Conservation (phyloP, 1,140 invertebrate genomes). For the Triops cancriformis region DNA sequence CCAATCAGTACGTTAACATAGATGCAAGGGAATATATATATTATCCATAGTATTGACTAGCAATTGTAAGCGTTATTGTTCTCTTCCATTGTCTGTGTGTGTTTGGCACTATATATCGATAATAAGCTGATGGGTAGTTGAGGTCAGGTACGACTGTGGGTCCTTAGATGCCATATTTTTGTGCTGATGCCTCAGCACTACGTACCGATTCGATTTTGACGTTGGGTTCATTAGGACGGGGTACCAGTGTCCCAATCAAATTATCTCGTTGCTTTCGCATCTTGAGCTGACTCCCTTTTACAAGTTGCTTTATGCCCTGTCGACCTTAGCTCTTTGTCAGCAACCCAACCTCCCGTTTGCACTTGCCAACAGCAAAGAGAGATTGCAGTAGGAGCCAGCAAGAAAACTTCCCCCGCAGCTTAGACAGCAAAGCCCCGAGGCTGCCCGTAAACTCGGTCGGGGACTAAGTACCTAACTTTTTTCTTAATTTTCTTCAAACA, state of each 20-base stretch:
- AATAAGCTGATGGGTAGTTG: too few relatives aligned
- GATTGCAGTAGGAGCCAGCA: neutral
- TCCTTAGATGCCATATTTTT: neutral
- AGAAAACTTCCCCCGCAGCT: neutral
- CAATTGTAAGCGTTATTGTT: too few relatives aligned
- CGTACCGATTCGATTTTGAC: neutral
- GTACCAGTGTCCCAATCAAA: neutral
- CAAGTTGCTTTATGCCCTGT: neutral
- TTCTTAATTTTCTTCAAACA: constrained; percentile 1
- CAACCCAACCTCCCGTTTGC: neutral
- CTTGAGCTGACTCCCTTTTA: neutral
- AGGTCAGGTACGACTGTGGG: too few relatives aligned
- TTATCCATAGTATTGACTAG: too few relatives aligned
- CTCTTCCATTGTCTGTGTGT: too few relatives aligned
- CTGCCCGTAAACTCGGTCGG: neutral
- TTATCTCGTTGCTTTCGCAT: neutral
- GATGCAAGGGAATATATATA: too few relatives aligned
- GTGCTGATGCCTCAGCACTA: neutral
- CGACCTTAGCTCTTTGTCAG: neutral
- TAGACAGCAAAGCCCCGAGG: neutral
- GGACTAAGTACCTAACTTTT: constrained; percentile 9
- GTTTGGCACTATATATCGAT: too few relatives aligned
- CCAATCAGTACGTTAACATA: too few relatives aligned
- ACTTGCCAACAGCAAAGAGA: neutral
- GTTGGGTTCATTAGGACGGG: neutral